phyloP scores from a whole-genome alignment of 2,113 vertebrate genomes.

The Scolopax mira region DNA sequence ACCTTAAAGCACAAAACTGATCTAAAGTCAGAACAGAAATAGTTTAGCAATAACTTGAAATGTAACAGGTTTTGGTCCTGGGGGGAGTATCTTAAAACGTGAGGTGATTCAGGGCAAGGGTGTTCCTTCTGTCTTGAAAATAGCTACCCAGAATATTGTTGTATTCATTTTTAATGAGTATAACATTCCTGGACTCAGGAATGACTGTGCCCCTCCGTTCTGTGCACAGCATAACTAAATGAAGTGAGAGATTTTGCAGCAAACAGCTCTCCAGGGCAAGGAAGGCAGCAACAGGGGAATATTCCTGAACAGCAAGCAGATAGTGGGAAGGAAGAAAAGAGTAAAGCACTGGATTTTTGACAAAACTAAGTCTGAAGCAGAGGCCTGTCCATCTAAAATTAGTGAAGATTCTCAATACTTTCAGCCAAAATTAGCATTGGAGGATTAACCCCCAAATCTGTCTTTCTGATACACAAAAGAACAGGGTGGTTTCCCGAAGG shows the following conservation, averaged over 20 bases:
- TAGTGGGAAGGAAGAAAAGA: neutral
- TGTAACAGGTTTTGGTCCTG: neutral
- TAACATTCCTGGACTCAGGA: neutral
- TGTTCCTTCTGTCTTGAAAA: neutral
- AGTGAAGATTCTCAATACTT: neutral
- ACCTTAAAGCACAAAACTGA: neutral
- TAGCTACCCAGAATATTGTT: neutral
- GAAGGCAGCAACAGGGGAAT: neutral
- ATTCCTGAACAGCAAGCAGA: neutral
- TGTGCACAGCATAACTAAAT: neutral
- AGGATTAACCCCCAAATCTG: neutral
- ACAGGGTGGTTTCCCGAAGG: neutral
- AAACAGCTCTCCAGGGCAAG: neutral
- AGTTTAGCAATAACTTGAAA: neutral
- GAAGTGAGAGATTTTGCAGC: neutral
- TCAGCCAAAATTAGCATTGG: neutral
- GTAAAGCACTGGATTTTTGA: neutral
- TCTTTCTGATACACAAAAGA: neutral
- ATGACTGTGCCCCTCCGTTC: fast-evolving
- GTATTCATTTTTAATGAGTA: neutral
- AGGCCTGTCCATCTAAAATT: neutral
- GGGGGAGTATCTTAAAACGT: neutral
- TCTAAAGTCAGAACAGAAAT: neutral
- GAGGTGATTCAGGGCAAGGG: neutral
- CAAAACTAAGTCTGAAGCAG: neutral